Percentiles rank a stretch among this genome's conserved stretches.
phyloP scores from a whole-genome alignment of 2,888 invertebrate genomes.

The Lomographa bimaculata region DNA sequence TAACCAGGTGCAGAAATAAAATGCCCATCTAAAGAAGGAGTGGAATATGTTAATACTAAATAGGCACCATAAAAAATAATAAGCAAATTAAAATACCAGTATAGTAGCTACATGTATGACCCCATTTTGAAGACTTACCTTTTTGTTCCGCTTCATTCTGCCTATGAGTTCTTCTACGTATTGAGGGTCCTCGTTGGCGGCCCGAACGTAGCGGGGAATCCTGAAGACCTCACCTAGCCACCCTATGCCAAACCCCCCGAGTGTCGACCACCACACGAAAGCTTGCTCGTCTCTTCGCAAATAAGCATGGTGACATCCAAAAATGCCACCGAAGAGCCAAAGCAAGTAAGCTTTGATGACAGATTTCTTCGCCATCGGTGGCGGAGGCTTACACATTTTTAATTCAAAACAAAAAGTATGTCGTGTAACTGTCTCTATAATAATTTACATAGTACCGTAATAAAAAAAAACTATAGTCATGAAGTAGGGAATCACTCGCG shows the following conservation, averaged over 20 bases:
- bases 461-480: no score
- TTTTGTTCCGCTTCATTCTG: constrained; percentile 84
- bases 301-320: constrained; percentile 96
- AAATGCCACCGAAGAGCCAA: constrained; percentile 94
- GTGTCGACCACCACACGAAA: constrained; percentile 93
- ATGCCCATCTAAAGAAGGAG: constrained; percentile 15
- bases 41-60: constrained; percentile 8
- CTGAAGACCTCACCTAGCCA: constrained; percentile 94
- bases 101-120: no score
- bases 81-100: no score
- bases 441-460: no score
- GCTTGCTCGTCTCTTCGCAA: constrained; percentile 94
- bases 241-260: constrained; percentile 94
- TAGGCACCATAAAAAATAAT: no score
- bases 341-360: constrained; percentile 89
- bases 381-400: constrained; percentile 39
- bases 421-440: constrained; percentile 9
- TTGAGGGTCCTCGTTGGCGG: constrained; percentile 89
- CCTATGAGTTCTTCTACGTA: constrained; percentile 86
- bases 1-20: constrained; percentile 4
- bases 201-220: constrained; percentile 93
- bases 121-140: constrained; percentile 83
- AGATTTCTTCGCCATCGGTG: constrained; percentile 72
- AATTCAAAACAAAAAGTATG: constrained; percentile 3
- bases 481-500: no score